phyloP scores from a whole-genome alignment of 2,797 vertebrate species.

The Sternarchorhynchus goeldii region DNA sequence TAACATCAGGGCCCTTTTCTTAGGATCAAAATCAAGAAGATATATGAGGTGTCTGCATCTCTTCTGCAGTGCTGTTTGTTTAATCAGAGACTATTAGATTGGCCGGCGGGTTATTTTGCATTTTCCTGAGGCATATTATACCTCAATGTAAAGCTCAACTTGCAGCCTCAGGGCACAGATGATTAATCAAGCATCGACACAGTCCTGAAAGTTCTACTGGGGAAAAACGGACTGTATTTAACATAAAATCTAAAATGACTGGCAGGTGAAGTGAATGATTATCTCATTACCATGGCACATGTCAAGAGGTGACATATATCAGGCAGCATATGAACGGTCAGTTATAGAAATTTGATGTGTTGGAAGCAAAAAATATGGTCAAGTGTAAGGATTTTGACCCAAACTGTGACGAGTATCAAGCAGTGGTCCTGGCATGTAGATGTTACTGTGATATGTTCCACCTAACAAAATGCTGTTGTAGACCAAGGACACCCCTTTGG shows the following conservation, averaged over 20 bases:
- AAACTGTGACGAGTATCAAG: too few species aligned
- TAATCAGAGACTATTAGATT: slow-evolving; percentile 38
- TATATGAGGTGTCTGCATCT: slow-evolving; percentile 14
- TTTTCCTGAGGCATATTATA: background rate
- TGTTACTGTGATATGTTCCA: too few species aligned
- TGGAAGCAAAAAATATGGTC: too few species aligned
- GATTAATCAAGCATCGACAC: slow-evolving; percentile 5
- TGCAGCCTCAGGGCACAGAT: background rate
- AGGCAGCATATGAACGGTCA: too few species aligned
- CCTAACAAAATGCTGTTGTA: too few species aligned
- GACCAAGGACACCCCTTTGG: too few species aligned
- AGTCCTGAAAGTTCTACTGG: background rate
- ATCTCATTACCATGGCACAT: too few species aligned
- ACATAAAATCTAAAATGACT: background rate
- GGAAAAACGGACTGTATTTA: background rate
- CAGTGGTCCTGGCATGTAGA: too few species aligned
- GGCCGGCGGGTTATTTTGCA: slow-evolving; percentile 12
- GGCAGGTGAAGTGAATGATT: too few species aligned
- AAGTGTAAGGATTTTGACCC: too few species aligned
- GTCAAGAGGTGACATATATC: too few species aligned
- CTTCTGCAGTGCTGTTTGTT: background rate
- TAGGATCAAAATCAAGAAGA: slow-evolving; percentile 4
- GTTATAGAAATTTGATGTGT: too few species aligned
- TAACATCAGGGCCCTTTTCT: background rate
- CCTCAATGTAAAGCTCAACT: slow-evolving; percentile 24